Base-by-base conservation (phyloP, 2,888 invertebrate species). In the Micoletzkya japonica region DNA sequence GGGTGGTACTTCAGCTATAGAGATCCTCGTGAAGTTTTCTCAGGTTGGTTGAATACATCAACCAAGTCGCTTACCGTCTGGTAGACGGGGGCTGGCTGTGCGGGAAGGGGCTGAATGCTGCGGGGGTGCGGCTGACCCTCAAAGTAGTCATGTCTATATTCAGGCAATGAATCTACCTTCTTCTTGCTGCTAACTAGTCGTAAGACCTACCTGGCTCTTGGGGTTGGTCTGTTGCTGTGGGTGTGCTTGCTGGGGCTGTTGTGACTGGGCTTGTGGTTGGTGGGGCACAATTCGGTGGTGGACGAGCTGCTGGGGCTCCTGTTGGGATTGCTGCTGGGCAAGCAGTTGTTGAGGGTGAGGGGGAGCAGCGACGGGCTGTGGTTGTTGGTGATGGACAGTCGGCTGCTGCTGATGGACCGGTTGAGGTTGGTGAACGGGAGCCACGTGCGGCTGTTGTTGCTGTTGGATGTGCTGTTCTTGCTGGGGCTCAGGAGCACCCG, bases 71-170 rank as follows among this genome's bases (percentile, higher is more conserved):
- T 50, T 14, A 52, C 50, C 26, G 36, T 50, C 52, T 54, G 64
- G 61, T 52, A 64, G 36, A 54, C 69, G 28, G 69, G 58, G 34
- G 44, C 28, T 3, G 54, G 69, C 52, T 69, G 69, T 4, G 54
- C 59, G 28, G 50, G 69, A 44, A 60, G 37, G 7, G n/a, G 56
- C 50, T 69, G 58, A 20, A 44, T 44, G 44, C 10, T 10, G 20
- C 10, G 10, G 44, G 44, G 10, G 10, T 44, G 10, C 10, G 20
- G 10, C 44, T 44, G 44, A 20, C 10, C 10, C 44, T 10, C 44
- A 20, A 20, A 10, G 44, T 44, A 20, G 44, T n/a, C n/a, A n/a
- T n/a, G n/a, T n/a, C n/a, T n/a, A n/a, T n/a, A n/a, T n/a, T n/a
- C n/a, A n/a, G n/a, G 44, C n/a, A n/a, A n/a, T n/a, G n/a, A n/a